phyloP scores from a whole-genome alignment of 2,113 vertebrate genomes.

The Tachysurus fulvidraco region DNA sequence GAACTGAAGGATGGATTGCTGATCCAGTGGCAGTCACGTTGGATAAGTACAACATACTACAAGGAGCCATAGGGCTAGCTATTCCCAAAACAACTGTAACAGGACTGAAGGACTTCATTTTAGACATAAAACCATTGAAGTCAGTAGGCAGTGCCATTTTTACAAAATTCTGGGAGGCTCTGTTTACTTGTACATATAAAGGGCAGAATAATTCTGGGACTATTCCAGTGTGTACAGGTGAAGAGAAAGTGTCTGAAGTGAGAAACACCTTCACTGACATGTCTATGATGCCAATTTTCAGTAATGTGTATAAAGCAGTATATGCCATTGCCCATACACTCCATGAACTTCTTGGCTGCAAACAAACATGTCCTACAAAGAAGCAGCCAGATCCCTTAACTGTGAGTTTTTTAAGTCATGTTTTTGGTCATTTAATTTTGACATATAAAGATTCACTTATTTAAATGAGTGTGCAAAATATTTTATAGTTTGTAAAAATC shows the following conservation, averaged over 20 bases:
- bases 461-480: background rate
- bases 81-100: conserved; percentile 64
- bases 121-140: conserved; percentile 57
- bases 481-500: background rate
- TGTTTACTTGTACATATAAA: conserved; percentile 51
- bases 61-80: conserved; percentile 70
- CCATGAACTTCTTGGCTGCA: conserved; percentile 53
- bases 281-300: conserved; percentile 57
- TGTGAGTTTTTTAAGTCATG: conserved; percentile 11
- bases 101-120: conserved; percentile 68
- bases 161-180: conserved; percentile 56
- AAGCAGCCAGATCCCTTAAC: conserved; percentile 43
- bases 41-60: conserved; percentile 60
- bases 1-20: conserved; percentile 69
- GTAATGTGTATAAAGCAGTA: conserved; percentile 60
- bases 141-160: conserved; percentile 42
- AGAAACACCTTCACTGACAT: conserved; percentile 58
- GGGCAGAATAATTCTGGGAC: background rate
- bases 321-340: conserved; percentile 59
- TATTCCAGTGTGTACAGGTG: conserved; percentile 49
- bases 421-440: background rate
- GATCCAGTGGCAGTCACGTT: conserved; percentile 59
- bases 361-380: conserved; percentile 27
- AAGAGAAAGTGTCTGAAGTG: conserved; percentile 48
- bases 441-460: background rate